Evolutionary conservation across 2,797 vertebrate genomes (phyloP).

Genomic region (Okamejei kenojei): DNA sequence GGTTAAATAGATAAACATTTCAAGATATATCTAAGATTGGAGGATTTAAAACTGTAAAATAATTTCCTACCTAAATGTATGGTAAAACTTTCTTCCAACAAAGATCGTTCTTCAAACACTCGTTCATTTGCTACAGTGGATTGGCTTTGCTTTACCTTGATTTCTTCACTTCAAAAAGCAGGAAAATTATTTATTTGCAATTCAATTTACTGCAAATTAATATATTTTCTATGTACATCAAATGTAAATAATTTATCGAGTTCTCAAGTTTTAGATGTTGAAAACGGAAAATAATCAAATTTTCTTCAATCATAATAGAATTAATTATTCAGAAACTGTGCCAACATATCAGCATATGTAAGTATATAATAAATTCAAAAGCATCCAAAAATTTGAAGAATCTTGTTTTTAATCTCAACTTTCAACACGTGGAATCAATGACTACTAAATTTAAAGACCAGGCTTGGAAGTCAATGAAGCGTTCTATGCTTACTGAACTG

Average conservation of each 20-base stretch:
- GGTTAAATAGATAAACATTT: background rate
- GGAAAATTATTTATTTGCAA: background rate
- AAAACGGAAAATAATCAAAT: background rate
- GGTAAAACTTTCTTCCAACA: constrained; percentile 95
- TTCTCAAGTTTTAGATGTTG: background rate
- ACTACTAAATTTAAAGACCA: no score
- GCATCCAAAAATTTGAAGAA: no score
- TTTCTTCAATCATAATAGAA: background rate
- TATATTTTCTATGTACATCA: background rate
- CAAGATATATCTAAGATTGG: background rate
- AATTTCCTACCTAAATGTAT: constrained; percentile 78
- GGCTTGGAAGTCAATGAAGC: background rate
- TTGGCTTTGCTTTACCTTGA: constrained; percentile 83
- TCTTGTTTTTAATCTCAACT: no score
- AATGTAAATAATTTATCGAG: background rate
- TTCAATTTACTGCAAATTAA: background rate
- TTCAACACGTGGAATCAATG: no score
- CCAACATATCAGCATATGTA: background rate
- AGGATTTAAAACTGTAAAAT: background rate
- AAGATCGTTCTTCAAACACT: constrained; percentile 83
- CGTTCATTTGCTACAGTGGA: constrained; percentile 65
- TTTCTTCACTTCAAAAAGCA: constrained; percentile 77
- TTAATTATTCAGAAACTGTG: background rate
- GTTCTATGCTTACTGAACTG: background rate
- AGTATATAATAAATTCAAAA: background rate